phyloP scores from a whole-genome alignment of 2,888 invertebrate genomes.

The Sclerodermus sp. region DNA sequence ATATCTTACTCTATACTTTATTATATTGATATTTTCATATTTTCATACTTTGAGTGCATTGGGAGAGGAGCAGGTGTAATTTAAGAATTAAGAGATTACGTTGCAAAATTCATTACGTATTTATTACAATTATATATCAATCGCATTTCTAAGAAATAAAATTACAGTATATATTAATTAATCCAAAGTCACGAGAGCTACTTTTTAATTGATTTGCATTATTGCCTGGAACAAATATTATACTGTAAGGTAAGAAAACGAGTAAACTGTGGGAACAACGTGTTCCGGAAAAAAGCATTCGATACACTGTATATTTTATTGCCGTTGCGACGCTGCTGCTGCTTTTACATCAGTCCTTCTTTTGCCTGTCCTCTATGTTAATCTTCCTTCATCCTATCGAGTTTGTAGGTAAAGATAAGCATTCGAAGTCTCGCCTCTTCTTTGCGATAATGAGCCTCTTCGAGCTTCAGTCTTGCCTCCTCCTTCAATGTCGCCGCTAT shows the following conservation, averaged over 20 bases:
- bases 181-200: not conserved
- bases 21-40: too few species aligned
- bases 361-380: too few species aligned
- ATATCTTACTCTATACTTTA: too few species aligned
- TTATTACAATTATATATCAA: constrained; percentile 25
- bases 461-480: constrained; percentile 39
- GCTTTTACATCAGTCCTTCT: too few species aligned
- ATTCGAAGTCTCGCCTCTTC: constrained; percentile 43
- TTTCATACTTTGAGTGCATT: too few species aligned
- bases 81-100: not conserved
- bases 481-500: constrained; percentile 39
- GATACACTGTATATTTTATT: not conserved
- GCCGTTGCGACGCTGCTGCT: too few species aligned
- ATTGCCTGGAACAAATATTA: too few species aligned
- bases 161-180: constrained; percentile 9
- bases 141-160: constrained; percentile 24
- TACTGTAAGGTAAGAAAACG: too few species aligned
- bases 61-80: too few species aligned
- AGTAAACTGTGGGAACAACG: too few species aligned
- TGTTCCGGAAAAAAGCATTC: not conserved
- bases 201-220: too few species aligned
- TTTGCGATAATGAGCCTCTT: constrained; percentile 42
- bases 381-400: constrained; percentile 35
- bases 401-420: constrained; percentile 39
- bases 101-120: constrained; percentile 11